These are phyloP conservation scores for Sandelia bainsii DNA, from an alignment of 2,797 vertebrate genomes.

Conservation along the genomic window DNA sequence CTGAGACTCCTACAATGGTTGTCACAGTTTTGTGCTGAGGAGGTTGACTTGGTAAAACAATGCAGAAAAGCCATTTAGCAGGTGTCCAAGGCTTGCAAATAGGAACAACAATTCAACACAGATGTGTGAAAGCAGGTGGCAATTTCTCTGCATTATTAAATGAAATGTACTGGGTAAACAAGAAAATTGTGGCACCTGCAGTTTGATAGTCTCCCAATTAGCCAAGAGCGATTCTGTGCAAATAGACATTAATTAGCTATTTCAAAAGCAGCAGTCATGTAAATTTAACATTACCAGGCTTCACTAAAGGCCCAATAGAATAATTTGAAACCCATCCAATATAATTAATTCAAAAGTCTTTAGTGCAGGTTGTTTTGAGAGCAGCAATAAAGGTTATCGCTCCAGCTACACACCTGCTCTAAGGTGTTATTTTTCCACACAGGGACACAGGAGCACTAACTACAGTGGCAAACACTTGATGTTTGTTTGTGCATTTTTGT, in stretches of 20 bases:
- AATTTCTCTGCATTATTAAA: conserved; percentile 18
- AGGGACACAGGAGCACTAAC: conserved; percentile 7
- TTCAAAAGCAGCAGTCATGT: conserved; percentile 14
- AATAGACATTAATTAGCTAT: conserved; percentile 21
- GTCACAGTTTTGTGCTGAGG: conserved; percentile 14
- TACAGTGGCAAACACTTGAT: not conserved
- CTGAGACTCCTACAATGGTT: conserved; percentile 33
- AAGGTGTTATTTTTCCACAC: conserved; percentile 7
- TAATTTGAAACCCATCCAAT: conserved; percentile 35
- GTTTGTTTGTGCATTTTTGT: conserved; percentile 32
- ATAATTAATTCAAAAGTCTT: conserved; percentile 28
- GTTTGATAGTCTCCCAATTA: conserved; percentile 27
- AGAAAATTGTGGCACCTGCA: conserved; percentile 3
- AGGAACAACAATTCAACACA: not conserved
- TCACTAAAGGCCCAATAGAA: conserved; percentile 33
- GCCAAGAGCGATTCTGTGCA: not conserved
- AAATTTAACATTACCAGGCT: conserved; percentile 18
- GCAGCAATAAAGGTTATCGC: conserved; percentile 26
- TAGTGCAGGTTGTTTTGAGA: not conserved
- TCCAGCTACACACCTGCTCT: not conserved
- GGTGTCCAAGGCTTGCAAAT: conserved; percentile 4
- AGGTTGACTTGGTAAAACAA: conserved; percentile 16
- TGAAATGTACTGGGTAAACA: conserved; percentile 11
- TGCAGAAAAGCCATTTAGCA: conserved; percentile 8
- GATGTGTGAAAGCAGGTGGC: not conserved